A percentile compares a stretch with the other conserved stretches of the same genome.
Evolutionary conservation across 2,113 vertebrate species (phyloP).

Genomic region (Muntiacus muntjak): DNA sequence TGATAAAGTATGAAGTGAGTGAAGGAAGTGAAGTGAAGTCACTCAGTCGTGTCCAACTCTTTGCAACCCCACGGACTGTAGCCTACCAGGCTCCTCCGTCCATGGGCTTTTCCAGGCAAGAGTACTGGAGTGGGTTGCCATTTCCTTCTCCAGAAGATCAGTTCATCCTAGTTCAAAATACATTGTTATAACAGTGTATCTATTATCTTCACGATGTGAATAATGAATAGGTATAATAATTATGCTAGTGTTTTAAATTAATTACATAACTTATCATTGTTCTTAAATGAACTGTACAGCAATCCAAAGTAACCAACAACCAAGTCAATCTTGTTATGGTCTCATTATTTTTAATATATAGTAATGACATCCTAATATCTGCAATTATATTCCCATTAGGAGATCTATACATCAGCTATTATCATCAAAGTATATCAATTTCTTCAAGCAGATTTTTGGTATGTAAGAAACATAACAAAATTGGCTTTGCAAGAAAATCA

Average conservation of each 20-base stretch:
- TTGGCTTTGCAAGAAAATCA: constrained; percentile 35
- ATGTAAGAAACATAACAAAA: constrained; percentile 46
- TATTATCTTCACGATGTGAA: constrained; percentile 13
- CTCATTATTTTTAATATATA: constrained; percentile 37
- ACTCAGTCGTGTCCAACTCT: background rate
- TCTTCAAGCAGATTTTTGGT: constrained; percentile 21
- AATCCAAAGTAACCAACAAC: constrained; percentile 36
- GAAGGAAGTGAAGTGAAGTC: background rate
- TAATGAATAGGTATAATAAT: background rate
- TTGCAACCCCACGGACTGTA: background rate
- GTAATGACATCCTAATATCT: background rate
- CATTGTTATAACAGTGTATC: background rate
- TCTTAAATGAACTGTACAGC: background rate
- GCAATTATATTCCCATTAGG: background rate
- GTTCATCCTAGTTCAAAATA: constrained; percentile 21
- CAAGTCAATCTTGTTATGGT: background rate
- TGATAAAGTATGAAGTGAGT: background rate
- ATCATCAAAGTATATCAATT: background rate
- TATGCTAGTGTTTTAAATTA: background rate
- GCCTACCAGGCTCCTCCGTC: background rate
- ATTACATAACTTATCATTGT: constrained; percentile 1
- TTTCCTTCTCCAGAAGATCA: background rate
- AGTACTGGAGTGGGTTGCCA: background rate
- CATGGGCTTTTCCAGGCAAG: background rate
- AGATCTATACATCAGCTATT: background rate